A percentile compares a stretch with the other conserved stretches of the same genome.
Conservation (phyloP, 2,797 vertebrate genomes). For the Melanogrammus aeglefinus region DNA sequence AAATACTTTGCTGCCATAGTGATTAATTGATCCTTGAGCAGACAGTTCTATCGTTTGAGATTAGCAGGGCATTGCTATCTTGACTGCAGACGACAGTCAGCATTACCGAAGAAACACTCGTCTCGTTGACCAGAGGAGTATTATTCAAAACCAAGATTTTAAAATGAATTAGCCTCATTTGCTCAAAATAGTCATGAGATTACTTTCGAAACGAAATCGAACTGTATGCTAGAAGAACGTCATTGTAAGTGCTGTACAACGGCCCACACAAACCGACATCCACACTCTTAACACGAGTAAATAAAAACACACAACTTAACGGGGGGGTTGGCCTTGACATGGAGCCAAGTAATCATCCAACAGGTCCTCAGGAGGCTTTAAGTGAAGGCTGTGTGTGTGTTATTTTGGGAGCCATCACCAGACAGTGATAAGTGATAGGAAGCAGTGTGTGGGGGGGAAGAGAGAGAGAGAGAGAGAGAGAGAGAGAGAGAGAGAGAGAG, state of each 20-base stretch:
- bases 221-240: neutral
- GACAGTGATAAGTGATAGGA: neutral
- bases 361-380: neutral
- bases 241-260: neutral
- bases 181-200: neutral
- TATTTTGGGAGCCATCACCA: neutral
- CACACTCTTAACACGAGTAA: neutral
- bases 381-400: neutral
- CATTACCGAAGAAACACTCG: neutral
- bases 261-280: neutral
- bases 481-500: conserved; percentile 61
- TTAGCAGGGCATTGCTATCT: neutral
- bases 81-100: neutral
- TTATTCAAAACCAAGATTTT: neutral
- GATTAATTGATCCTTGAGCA: conserved; percentile 6
- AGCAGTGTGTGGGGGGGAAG: no score
- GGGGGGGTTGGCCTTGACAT: neutral
- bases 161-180: neutral
- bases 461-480: conserved; percentile 40
- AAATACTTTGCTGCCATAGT: conserved; percentile 3
- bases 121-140: neutral
- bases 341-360: neutral
- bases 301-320: neutral
- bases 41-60: neutral
- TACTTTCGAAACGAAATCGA: neutral